Evolutionary conservation across 2,797 vertebrate genomes (phyloP).

Genomic region (Monodelphis domestica): DNA sequence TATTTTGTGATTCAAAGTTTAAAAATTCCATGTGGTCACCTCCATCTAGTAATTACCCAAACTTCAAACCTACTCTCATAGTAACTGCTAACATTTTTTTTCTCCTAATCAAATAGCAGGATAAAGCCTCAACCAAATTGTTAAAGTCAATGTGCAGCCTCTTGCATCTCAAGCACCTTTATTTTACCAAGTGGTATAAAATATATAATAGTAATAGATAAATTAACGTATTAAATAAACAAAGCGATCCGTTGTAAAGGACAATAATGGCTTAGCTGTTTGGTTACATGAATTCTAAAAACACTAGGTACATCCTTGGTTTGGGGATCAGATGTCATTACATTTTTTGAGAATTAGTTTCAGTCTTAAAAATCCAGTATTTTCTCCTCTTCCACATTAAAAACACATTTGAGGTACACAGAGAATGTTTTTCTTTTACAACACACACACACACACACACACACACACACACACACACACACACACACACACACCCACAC

Average conservation of each 20-base stretch:
- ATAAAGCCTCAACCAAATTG: neutral
- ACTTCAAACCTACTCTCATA: conserved; percentile 31
- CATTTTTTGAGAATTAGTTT: conserved; percentile 48
- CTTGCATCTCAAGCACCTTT: conserved; percentile 42
- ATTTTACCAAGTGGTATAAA: conserved; percentile 61
- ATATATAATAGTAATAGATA: conserved; percentile 33
- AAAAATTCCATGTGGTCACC: conserved; percentile 62
- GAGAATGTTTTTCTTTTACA: conserved; percentile 55
- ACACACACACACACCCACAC: neutral
- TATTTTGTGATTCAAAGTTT: conserved; percentile 64
- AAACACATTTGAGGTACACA: conserved; percentile 65
- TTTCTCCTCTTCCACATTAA: conserved; percentile 60
- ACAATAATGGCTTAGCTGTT: conserved; percentile 30
- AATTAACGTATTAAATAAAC: conserved; percentile 24
- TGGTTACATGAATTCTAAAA: conserved; percentile 9
- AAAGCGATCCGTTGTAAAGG: conserved; percentile 53
- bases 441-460: neutral
- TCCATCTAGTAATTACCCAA: conserved; percentile 50
- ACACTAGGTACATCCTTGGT: conserved; percentile 54
- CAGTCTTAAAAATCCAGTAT: conserved; percentile 71
- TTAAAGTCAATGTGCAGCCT: conserved; percentile 11
- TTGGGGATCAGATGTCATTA: conserved; percentile 53
- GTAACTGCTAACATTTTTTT: conserved; percentile 36
- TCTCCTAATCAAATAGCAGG: conserved; percentile 43
- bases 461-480: conserved; percentile 19